Base-by-base conservation (phyloP, 2,113 vertebrate species). In the Amphiprion ocellaris region DNA sequence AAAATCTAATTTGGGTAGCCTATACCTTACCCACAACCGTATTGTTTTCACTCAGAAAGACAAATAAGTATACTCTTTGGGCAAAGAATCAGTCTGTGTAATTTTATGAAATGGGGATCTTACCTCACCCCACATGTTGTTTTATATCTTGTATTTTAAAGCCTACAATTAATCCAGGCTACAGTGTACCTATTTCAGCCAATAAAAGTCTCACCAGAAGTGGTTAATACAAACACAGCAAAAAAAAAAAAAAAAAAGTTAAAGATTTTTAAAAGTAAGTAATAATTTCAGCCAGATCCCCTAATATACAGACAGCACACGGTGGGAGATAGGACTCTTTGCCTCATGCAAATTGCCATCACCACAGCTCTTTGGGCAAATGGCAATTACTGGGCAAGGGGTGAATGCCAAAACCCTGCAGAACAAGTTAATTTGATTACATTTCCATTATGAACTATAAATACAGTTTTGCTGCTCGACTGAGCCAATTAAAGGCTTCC, bases 401-500 rank as follows among this genome's bases (percentile, higher is more conserved):
- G 87, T 71, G 81, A 88, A 87, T 92, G 93, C 92, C 93, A 94
- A 92, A 92, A 92, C 88, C 90, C 92, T 87, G 79, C 72, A 85
- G 91, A 91, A 89, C 66, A 68, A 89, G 83, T 91, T 93, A 91
- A 94, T 94, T 93, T 90, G 91, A 94, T 94, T 94, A 92, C 82
- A 92, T 89, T 94, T 92, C 90, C 91, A 93, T 94, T 92, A 92
- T 90, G 91, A 93, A 92, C 90, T 88, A 93, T 93, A 90, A 93
- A 94, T 92, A 93, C 89, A 90, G 92, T 92, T 93, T 94, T 93
- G 81, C 86, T 87, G 92, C 93, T 91, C 47, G 77, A 91, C 86
- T 90, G 83, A 94, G 87, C 90, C 81, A 84, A 93, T 94, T 92
- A 92, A 92, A 93, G 79, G 86, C 88, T 76, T 92, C 89, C 89